Evolutionary conservation across 2,797 vertebrate species (phyloP).

Genomic region (Anguilla marmorata): DNA sequence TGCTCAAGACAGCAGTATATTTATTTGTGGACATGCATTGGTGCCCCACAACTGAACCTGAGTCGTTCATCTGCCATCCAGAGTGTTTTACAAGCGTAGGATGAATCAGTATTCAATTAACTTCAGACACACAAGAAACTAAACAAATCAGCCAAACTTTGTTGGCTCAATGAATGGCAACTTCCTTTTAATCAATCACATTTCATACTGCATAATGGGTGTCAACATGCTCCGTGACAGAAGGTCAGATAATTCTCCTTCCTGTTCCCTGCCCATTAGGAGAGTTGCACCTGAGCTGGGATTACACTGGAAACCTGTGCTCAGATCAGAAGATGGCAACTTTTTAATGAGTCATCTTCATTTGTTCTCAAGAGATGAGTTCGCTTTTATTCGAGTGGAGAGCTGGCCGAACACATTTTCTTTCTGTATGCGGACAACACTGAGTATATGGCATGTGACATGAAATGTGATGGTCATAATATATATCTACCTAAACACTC

Average conservation of each 20-base stretch:
- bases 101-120: slow-evolving; percentile 61
- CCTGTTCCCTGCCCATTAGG: slow-evolving; percentile 40
- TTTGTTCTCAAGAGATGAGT: not conserved
- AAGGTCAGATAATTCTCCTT: slow-evolving; percentile 58
- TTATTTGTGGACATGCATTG: not conserved
- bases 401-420: not conserved
- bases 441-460: not conserved
- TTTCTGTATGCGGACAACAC: not conserved
- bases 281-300: not conserved
- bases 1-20: not conserved
- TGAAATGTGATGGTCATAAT: not conserved
- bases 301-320: not conserved
- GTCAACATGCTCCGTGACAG: slow-evolving; percentile 59
- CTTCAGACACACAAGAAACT: slow-evolving; percentile 52
- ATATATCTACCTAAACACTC: too few species aligned
- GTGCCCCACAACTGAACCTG: slow-evolving; percentile 33
- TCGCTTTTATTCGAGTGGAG: not conserved
- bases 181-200: slow-evolving; percentile 73
- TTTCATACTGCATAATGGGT: slow-evolving; percentile 72
- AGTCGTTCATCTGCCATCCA: slow-evolving; percentile 46
- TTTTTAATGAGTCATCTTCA: not conserved
- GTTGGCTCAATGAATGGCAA: slow-evolving; percentile 59
- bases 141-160: slow-evolving; percentile 49
- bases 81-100: slow-evolving; percentile 43
- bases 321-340: not conserved